Evolutionary conservation across 2,797 vertebrate genomes (phyloP), one percentile per base, ranked within the genome.

Genomic region (Lithobates pipiens): DNA sequence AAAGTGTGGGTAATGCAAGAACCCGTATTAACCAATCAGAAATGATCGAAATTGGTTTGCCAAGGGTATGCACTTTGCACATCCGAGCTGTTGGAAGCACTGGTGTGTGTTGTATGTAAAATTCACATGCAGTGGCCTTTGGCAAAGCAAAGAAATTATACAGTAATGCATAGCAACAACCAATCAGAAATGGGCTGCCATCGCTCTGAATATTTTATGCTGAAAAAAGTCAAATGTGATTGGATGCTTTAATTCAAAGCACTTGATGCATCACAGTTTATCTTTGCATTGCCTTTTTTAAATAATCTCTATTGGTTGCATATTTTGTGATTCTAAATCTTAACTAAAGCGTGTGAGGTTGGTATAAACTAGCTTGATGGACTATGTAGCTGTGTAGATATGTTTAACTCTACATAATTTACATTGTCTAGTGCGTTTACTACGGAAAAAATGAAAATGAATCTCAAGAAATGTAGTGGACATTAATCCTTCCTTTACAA

Each of bases 381-480:
- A 16, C 16, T 18, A 13, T 46, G 50, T 54, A 5, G 15, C 50
- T 54, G 50, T 54, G 15, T 16, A 50, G 46, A 18, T 50, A 15
- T 50, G 3, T 18, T 54, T 16, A 16, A 16, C 5, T 25, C 61
- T 61, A 39, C 36, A 8, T 39, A 75, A 74, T 84, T 6, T 46
- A 8, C 25, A 8, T 54, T 79, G 50, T 18, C 16, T 16, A 5
- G 15, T 63, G 69, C 57, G 18, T 50, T 67, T 46, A 4, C 11
- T 67, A 36, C 65, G 29, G 36, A 36, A 80, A 42, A n/a, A 63
- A 76, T 65, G 9, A 44, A 32, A n/a, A 76, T 80, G 10, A n/a
- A 77, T 63, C 42, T 23, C 15, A 82, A 44, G 50, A 61, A 77
- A 70, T 82, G 74, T 79, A 82, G 68, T 8, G 69, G 75, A 50